Evolutionary conservation across 2,797 vertebrate species (phyloP).

Genomic region (Cossypha dichroa): DNA sequence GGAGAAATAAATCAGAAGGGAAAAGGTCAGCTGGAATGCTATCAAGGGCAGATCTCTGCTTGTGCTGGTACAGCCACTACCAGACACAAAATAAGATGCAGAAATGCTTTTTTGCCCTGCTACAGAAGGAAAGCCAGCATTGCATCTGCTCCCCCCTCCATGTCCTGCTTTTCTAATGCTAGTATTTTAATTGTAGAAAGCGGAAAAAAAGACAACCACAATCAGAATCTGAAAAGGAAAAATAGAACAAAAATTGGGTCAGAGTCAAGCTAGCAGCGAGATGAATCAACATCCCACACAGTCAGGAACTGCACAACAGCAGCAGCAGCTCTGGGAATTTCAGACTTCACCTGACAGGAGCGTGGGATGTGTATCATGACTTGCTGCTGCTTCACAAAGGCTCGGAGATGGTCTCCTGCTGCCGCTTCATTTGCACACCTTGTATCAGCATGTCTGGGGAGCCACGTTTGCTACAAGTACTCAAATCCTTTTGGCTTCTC

Average conservation of each 20-base stretch:
- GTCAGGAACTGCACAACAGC: constrained; percentile 21
- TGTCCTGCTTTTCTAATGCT: background rate
- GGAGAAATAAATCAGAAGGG: background rate
- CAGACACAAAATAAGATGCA: background rate
- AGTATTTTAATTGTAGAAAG: constrained; percentile 28
- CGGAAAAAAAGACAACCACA: background rate
- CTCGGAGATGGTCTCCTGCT: constrained; percentile 24
- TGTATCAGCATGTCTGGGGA: background rate
- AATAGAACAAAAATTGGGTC: constrained; percentile 56
- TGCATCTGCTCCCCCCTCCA: background rate
- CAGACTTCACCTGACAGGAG: constrained; percentile 47
- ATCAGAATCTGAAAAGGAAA: constrained; percentile 36
- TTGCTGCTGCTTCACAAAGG: constrained; percentile 14
- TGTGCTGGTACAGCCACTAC: background rate
- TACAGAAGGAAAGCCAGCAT: background rate
- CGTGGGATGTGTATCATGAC: constrained; percentile 52
- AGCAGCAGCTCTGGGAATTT: constrained; percentile 38
- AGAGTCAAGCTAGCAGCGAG: constrained; percentile 9
- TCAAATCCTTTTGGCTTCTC: constrained; percentile 53
- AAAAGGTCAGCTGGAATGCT: background rate
- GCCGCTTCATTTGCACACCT: constrained; percentile 34
- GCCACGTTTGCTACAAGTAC: constrained; percentile 27
- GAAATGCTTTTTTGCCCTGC: background rate
- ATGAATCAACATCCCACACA: constrained; percentile 55
- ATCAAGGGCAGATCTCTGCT: background rate